A percentile compares a stretch with the other conserved stretches of the same genome.
Evolutionary conservation across 2,797 vertebrate genomes (phyloP).

Genomic region (Poeciliopsis gracilis): DNA sequence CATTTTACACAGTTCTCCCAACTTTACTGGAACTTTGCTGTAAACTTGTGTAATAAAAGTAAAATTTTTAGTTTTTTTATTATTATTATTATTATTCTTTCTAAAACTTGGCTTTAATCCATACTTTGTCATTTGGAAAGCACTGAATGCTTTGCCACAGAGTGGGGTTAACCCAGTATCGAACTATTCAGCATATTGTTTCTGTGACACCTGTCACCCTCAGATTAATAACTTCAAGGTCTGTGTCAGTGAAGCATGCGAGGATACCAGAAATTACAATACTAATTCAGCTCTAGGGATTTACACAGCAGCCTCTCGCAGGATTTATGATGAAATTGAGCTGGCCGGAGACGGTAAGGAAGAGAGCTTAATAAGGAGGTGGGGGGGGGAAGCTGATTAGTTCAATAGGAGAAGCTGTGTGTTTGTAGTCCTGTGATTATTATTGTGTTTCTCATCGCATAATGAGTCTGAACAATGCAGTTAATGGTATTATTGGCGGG

Average conservation of each 20-base stretch:
- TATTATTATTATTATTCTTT: constrained; percentile 17
- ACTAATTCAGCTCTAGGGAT: constrained; percentile 78
- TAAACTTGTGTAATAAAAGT: not conserved
- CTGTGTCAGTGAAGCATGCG: constrained; percentile 71
- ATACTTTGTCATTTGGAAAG: constrained; percentile 70
- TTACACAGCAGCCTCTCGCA: constrained; percentile 63
- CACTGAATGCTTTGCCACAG: constrained; percentile 58
- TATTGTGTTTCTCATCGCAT: constrained; percentile 83
- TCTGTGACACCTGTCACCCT: constrained; percentile 72
- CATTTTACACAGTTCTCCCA: not conserved
- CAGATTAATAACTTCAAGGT: constrained; percentile 79
- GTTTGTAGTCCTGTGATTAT: constrained; percentile 81
- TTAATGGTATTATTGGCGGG: constrained; percentile 85
- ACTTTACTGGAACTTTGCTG: not conserved
- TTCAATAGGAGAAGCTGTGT: constrained; percentile 79
- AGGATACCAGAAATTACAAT: constrained; percentile 77
- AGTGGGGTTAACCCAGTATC: constrained; percentile 63
- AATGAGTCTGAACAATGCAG: constrained; percentile 85
- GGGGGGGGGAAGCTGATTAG: constrained; percentile 77
- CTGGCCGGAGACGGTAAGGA: constrained; percentile 34
- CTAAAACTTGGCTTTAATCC: constrained; percentile 55
- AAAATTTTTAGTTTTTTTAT: too few relatives aligned
- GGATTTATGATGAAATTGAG: constrained; percentile 74
- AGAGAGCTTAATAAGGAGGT: constrained; percentile 70
- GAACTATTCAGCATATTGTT: constrained; percentile 75